phyloP scores from a whole-genome alignment of 30 jellyfish, hydroid and myxozoan genomes.

The Chrysaora quinquecirrha region DNA sequence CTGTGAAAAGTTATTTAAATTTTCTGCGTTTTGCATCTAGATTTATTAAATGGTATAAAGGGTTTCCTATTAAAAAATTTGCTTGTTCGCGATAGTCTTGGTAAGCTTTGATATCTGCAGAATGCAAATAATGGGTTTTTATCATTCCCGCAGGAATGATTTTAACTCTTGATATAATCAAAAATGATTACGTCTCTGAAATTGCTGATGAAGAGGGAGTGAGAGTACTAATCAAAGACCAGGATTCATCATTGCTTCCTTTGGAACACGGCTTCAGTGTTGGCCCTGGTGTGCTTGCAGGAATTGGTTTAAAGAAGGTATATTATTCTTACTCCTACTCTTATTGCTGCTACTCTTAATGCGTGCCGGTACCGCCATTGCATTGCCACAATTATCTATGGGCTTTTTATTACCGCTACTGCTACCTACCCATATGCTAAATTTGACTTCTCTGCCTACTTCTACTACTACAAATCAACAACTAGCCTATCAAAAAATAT shows the following conservation, averaged over 20 bases:
- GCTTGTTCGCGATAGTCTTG: no score
- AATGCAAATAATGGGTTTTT: no score
- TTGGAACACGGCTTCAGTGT: constrained; percentile 39
- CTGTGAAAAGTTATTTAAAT: no score
- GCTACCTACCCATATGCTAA: not conserved
- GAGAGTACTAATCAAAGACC: constrained; percentile 27
- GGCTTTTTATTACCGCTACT: not conserved
- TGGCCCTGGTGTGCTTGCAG: constrained; percentile 55
- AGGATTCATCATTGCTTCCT: constrained; percentile 20
- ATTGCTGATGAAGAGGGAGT: constrained; percentile 43
- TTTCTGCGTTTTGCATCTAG: no score
- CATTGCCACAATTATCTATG: no score
- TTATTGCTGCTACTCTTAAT: not conserved
- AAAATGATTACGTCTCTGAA: not conserved
- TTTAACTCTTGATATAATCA: constrained; percentile 18
- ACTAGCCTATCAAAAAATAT: no score
- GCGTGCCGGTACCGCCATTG: not conserved
- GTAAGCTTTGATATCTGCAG: not conserved
- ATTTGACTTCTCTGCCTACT: not conserved
- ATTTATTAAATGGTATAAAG: no score
- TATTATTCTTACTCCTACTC: not conserved
- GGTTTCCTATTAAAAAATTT: no score
- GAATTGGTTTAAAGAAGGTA: constrained; percentile 40
- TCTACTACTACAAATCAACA: no score
- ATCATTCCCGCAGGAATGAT: constrained; percentile 5